A percentile compares a stretch with the other conserved stretches of the same genome.
These are phyloP conservation scores for Trissolcus basalis DNA, from an alignment of 1,140 invertebrate genomes.

Conservation along the genomic window DNA sequence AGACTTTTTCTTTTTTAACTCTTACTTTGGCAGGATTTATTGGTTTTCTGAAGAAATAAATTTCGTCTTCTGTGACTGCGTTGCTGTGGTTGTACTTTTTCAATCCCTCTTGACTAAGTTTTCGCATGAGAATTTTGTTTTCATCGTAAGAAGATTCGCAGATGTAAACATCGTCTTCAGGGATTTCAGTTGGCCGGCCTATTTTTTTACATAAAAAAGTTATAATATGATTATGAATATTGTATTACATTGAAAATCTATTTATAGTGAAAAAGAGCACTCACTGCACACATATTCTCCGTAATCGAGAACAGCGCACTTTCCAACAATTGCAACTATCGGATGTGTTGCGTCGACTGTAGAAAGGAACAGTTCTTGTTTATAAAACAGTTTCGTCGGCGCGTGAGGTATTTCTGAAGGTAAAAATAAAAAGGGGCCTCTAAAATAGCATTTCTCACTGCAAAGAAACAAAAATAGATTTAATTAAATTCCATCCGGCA, in stretches of 20 bases:
- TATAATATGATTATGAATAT: constrained; percentile 2
- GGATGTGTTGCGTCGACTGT: constrained; percentile 94
- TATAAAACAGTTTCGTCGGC: constrained; percentile 89
- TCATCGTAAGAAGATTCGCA: constrained; percentile 97
- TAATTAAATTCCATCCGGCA: neutral
- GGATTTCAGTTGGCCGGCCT: constrained; percentile 95
- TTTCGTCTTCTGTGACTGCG: constrained; percentile 93
- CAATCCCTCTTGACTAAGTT: constrained; percentile 83
- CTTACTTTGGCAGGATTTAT: constrained; percentile 85
- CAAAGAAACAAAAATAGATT: constrained; percentile 41
- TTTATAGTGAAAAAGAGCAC: constrained; percentile 68
- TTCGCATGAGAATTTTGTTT: constrained; percentile 86
- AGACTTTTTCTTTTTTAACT: constrained; percentile 7
- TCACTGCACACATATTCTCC: constrained; percentile 93
- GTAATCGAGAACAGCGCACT: constrained; percentile 92
- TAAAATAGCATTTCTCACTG: constrained; percentile 92
- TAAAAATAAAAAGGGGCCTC: constrained; percentile 93
- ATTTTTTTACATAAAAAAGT: constrained; percentile 48
- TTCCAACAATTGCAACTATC: constrained; percentile 91
- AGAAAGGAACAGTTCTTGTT: constrained; percentile 95
- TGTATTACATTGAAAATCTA: neutral
- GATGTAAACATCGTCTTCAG: constrained; percentile 94
- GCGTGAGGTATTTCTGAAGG: constrained; percentile 90
- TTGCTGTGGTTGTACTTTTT: constrained; percentile 90
- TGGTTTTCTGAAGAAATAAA: constrained; percentile 89